A percentile compares a stretch with the other conserved stretches of the same genome.
These are phyloP conservation scores for Pherbina coryleti DNA, from an alignment of 2,888 invertebrate species.

Conservation along the genomic window DNA sequence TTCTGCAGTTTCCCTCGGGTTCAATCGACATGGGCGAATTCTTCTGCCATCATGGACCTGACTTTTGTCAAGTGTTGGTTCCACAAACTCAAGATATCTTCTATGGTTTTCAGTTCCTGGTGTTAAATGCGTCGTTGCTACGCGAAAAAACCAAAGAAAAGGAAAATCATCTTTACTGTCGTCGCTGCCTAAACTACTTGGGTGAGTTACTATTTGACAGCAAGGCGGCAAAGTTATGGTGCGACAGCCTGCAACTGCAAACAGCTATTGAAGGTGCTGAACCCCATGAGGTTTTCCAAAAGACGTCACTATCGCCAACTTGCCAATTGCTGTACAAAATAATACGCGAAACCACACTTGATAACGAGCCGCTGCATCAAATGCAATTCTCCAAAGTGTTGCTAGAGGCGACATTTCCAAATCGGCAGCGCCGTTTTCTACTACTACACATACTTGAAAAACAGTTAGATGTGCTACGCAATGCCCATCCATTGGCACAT, in stretches of 20 bases:
- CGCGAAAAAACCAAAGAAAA: conserved; percentile 43
- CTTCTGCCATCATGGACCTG: conserved; percentile 61
- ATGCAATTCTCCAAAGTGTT: conserved; percentile 57
- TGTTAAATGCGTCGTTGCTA: conserved; percentile 50
- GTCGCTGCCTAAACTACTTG: conserved; percentile 57
- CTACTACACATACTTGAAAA: conserved; percentile 63
- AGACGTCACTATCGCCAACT: conserved; percentile 38
- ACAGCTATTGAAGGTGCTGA: conserved; percentile 43
- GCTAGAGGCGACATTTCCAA: conserved; percentile 52
- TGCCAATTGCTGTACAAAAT: conserved; percentile 54
- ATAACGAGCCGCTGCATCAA: conserved; percentile 46
- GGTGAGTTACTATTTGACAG: conserved; percentile 55
- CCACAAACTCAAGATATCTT: conserved; percentile 57
- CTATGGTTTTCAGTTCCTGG: conserved; percentile 63
- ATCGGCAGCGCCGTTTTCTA: conserved; percentile 56
- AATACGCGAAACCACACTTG: conserved; percentile 47
- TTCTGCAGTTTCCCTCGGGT: conserved; percentile 63
- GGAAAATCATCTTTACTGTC: conserved; percentile 57
- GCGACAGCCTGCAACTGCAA: conserved; percentile 55
- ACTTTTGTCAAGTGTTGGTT: conserved; percentile 54
- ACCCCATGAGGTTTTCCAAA: conserved; percentile 41
- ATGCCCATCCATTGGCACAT: conserved; percentile 40
- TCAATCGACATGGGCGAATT: conserved; percentile 63
- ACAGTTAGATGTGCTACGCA: conserved; percentile 57
- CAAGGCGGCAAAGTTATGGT: conserved; percentile 61